These are phyloP conservation scores for Heterodera carotae DNA, from an alignment of 1,140 invertebrate genomes.

Conservation along the genomic window DNA sequence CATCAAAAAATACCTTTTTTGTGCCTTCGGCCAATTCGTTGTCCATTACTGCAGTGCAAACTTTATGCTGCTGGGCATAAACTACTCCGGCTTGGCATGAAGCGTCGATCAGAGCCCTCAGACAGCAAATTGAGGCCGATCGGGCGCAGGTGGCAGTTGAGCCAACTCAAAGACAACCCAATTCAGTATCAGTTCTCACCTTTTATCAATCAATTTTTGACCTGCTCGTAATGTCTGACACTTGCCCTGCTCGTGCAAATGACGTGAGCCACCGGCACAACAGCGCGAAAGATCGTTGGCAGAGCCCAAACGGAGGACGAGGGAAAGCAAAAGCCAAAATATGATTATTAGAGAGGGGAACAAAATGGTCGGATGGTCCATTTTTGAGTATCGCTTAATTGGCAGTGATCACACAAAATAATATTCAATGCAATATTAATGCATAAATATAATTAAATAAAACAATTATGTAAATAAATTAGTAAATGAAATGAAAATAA, in stretches of 20 bases:
- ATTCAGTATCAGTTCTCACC: background rate
- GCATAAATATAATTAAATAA: too few species aligned
- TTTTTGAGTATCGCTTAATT: too few species aligned
- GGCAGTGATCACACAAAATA: too few species aligned
- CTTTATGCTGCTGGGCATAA: background rate
- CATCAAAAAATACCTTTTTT: constrained; percentile 8
- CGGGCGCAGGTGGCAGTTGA: constrained; percentile 52
- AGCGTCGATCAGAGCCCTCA: constrained; percentile 55
- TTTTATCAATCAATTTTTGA: background rate
- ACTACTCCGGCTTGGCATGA: constrained; percentile 14
- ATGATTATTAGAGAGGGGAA: background rate
- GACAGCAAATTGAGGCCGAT: constrained; percentile 63
- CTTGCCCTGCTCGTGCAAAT: constrained; percentile 45
- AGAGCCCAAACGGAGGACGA: too few species aligned
- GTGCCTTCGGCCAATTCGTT: constrained; percentile 22
- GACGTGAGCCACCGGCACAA: constrained; percentile 58
- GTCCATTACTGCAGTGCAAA: constrained; percentile 1
- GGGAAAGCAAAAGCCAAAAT: too few species aligned
- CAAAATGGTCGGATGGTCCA: background rate
- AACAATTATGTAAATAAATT: too few species aligned
- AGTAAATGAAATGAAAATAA: too few species aligned
- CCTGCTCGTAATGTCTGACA: constrained; percentile 26
- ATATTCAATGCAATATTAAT: too few species aligned
- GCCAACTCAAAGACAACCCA: constrained; percentile 37
- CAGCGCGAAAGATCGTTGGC: constrained; percentile 54